A percentile compares a stretch with the other conserved stretches of the same genome.
Conservation (phyloP, 2,797 vertebrate genomes). For the Kryptopterus vitreolus region DNA sequence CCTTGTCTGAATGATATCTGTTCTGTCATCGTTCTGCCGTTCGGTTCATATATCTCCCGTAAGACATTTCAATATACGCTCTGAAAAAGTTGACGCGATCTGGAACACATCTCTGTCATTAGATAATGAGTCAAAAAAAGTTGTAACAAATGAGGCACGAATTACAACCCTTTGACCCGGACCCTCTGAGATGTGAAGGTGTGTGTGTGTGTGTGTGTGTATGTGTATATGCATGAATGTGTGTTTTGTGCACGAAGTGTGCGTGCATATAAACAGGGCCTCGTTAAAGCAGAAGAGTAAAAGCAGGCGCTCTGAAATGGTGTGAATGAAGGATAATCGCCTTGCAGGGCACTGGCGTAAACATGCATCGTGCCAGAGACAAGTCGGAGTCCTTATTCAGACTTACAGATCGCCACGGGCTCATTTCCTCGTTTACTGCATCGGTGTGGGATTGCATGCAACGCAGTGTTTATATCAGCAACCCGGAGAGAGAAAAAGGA, state of each 20-base stretch:
- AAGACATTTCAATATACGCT: neutral
- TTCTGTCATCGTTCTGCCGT: neutral
- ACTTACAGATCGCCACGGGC: slow-evolving; percentile 44
- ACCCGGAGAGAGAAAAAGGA: neutral
- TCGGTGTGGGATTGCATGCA: slow-evolving; percentile 5
- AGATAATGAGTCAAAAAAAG: neutral
- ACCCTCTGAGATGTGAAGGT: slow-evolving; percentile 17
- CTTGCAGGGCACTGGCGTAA: slow-evolving; percentile 36
- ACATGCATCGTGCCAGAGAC: slow-evolving; percentile 45
- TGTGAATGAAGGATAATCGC: slow-evolving; percentile 53
- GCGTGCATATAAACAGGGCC: slow-evolving; percentile 40
- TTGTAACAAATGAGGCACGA: slow-evolving; percentile 9
- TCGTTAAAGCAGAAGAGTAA: slow-evolving; percentile 48
- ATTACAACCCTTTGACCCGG: neutral
- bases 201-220: slow-evolving; percentile 31
- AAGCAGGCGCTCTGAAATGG: slow-evolving; percentile 34
- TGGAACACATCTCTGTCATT: neutral
- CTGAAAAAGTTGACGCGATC: neutral
- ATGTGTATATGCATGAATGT: slow-evolving; percentile 40
- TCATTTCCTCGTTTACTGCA: slow-evolving; percentile 34
- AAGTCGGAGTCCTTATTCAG: slow-evolving; percentile 47
- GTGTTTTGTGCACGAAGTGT: slow-evolving; percentile 23
- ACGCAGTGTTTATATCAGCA: slow-evolving; percentile 22
- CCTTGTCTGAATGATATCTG: neutral
- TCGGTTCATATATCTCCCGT: neutral